A percentile compares a stretch with the other conserved stretches of the same genome.
phyloP scores from a whole-genome alignment of 2,797 vertebrate species.

The Haliaeetus vocifer region DNA sequence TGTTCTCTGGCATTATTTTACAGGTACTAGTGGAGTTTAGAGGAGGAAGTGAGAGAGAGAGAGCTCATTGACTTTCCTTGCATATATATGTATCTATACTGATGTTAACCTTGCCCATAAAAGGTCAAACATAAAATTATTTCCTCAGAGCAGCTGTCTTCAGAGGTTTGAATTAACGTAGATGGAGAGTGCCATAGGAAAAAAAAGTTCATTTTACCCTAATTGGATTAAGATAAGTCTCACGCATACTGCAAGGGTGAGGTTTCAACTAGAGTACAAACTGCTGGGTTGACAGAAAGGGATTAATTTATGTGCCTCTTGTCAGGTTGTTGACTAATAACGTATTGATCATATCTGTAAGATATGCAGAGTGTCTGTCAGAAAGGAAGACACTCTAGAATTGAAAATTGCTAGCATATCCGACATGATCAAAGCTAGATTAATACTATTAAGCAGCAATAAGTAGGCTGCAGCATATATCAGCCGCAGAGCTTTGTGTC shows the following conservation, averaged over 20 bases:
- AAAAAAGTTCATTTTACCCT: conserved; percentile 74
- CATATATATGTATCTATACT: conserved; percentile 16
- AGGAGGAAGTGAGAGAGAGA: neutral
- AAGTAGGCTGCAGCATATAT: conserved; percentile 8
- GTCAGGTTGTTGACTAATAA: conserved; percentile 93
- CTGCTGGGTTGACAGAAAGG: conserved; percentile 81
- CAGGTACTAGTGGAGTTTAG: neutral
- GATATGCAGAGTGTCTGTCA: conserved; percentile 87
- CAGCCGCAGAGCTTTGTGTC: conserved; percentile 27
- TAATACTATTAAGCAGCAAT: conserved; percentile 73
- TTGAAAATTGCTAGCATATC: conserved; percentile 78
- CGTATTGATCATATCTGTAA: conserved; percentile 86
- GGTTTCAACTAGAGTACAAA: conserved; percentile 64
- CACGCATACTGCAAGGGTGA: conserved; percentile 52
- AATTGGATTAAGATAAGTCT: conserved; percentile 76
- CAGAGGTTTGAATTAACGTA: conserved; percentile 64
- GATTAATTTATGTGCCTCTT: conserved; percentile 86
- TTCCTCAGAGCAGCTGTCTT: conserved; percentile 51
- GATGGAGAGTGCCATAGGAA: conserved; percentile 37
- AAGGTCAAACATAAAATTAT: conserved; percentile 71
- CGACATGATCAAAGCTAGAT: conserved; percentile 76
- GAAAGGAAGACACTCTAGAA: conserved; percentile 71
- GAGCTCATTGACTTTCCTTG: conserved; percentile 44
- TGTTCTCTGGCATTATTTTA: neutral
- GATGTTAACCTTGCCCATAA: conserved; percentile 61